Evolutionary conservation across 2,113 vertebrate species (phyloP).

Genomic region (Platysteira castanea): DNA sequence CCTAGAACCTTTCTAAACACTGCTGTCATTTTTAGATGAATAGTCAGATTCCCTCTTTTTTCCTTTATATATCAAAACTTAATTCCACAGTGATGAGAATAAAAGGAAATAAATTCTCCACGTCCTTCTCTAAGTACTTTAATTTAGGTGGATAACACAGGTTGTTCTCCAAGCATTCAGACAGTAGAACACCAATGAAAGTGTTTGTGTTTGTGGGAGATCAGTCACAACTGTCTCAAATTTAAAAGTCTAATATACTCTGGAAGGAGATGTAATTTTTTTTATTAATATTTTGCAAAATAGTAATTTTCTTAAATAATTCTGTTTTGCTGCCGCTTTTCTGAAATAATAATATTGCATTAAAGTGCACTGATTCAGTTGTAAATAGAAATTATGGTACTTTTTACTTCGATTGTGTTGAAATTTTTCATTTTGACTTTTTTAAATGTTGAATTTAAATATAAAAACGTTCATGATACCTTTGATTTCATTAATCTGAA

Average conservation of each 20-base stretch:
- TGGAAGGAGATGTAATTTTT: background rate
- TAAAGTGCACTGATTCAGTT: background rate
- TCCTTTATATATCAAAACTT: background rate
- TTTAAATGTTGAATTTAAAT: background rate
- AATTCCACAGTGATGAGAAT: background rate
- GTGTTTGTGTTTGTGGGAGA: background rate
- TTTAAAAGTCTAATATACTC: background rate
- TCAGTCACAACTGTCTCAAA: background rate
- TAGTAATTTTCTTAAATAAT: background rate
- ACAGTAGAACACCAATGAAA: background rate
- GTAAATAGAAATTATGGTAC: background rate
- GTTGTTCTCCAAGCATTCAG: background rate
- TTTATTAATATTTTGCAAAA: background rate
- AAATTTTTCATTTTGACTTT: background rate
- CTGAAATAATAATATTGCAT: background rate
- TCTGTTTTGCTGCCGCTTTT: background rate
- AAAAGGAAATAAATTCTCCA: background rate
- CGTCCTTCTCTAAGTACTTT: background rate
- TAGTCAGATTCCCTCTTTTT: background rate
- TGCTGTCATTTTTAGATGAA: rapidly evolving
- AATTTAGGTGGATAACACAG: background rate
- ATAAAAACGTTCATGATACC: background rate
- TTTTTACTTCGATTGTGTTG: background rate
- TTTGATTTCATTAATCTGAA: background rate
- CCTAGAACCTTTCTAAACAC: background rate